Conservation (phyloP, 2,797 vertebrate genomes). For the Hemitrygon akajei region DNA sequence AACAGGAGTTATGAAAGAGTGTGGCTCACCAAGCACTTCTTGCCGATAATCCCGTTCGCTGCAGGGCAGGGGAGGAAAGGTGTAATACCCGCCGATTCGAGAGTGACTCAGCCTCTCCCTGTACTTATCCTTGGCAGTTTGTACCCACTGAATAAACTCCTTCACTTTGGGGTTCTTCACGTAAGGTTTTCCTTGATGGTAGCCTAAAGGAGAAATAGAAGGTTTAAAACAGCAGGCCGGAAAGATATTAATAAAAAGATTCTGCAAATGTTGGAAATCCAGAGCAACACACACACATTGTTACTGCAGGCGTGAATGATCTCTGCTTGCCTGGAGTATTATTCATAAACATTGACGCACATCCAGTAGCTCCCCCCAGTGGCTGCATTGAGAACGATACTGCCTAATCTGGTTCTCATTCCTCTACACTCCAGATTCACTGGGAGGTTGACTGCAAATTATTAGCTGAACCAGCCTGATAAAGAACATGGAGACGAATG, state of each 20-base stretch:
- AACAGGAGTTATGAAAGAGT: too few species aligned
- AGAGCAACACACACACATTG: too few species aligned
- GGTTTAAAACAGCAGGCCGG: background rate
- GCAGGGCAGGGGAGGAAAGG: slow-evolving; percentile 54
- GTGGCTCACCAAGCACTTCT: background rate
- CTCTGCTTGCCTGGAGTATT: too few species aligned
- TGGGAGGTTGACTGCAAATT: background rate
- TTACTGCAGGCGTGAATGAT: background rate
- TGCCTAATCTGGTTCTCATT: too few species aligned
- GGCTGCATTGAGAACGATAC: background rate
- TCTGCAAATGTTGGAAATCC: too few species aligned
- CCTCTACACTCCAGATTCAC: background rate
- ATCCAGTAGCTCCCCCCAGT: too few species aligned
- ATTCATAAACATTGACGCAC: too few species aligned
- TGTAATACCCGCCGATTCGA: slow-evolving; percentile 61
- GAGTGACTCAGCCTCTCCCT: slow-evolving; percentile 50
- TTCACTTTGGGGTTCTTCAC: slow-evolving; percentile 50
- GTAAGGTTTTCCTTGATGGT: slow-evolving; percentile 58
- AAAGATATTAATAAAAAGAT: too few species aligned
- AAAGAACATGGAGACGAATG: background rate
- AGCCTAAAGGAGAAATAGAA: slow-evolving; percentile 41
- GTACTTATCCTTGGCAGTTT: slow-evolving; percentile 49
- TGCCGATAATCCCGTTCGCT: slow-evolving; percentile 40
- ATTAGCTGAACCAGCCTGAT: background rate
- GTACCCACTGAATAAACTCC: slow-evolving; percentile 57